These are phyloP conservation scores for Emydoidea blandingii DNA, from an alignment of 2,797 vertebrate species.

Conservation along the genomic window DNA sequence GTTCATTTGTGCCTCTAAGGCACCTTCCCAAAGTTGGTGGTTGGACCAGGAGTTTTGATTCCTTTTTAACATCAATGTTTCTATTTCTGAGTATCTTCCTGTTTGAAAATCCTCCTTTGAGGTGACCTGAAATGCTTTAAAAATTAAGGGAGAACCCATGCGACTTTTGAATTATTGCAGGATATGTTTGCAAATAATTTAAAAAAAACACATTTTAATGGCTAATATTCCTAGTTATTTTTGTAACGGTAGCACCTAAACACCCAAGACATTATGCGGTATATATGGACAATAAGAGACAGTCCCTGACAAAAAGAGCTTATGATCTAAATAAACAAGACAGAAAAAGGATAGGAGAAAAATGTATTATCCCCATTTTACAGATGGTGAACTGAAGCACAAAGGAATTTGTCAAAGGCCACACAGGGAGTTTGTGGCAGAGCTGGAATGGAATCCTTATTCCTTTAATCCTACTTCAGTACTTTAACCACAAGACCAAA, in stretches of 20 bases:
- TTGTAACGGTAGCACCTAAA: neutral
- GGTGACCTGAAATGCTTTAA: neutral
- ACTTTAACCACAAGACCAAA: conserved; percentile 9
- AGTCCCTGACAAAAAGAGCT: neutral
- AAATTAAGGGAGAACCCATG: neutral
- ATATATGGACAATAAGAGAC: neutral
- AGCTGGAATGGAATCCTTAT: neutral
- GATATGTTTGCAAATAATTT: neutral
- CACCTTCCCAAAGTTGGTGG: neutral
- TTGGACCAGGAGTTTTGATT: neutral
- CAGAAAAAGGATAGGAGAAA: neutral
- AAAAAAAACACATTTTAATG: neutral
- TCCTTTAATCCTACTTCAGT: neutral
- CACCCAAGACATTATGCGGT: neutral
- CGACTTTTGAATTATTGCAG: neutral
- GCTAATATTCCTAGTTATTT: neutral
- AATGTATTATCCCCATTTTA: neutral
- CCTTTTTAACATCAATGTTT: neutral
- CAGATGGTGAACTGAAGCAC: neutral
- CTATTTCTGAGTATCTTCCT: neutral
- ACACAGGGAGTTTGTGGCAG: neutral
- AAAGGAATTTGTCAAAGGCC: neutral
- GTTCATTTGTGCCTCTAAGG: neutral
- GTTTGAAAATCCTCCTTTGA: neutral
- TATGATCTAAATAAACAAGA: neutral